These are phyloP conservation scores for Tichodroma muraria DNA, from an alignment of 2,113 vertebrate species.

Conservation along the genomic window DNA sequence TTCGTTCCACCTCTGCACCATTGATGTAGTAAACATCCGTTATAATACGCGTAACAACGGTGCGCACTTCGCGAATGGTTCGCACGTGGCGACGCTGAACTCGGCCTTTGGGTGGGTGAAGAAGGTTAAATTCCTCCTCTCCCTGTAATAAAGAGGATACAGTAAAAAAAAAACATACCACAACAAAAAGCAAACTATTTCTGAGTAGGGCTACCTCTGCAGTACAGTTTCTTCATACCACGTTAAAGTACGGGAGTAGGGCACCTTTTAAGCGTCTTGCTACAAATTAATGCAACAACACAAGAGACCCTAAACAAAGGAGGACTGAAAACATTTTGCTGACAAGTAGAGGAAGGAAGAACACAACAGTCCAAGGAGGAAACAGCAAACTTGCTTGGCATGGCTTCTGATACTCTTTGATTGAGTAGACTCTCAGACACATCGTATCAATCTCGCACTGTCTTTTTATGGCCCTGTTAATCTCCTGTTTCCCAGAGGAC, in stretches of 20 bases:
- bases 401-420: background rate
- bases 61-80: constrained; percentile 92
- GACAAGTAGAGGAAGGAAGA: background rate
- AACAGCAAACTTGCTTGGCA: background rate
- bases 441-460: background rate
- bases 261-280: background rate
- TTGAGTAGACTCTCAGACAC: background rate
- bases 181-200: background rate
- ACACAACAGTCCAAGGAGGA: background rate
- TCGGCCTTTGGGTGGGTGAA: constrained; percentile 67
- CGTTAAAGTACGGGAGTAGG: background rate
- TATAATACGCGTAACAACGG: constrained; percentile 86
- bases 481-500: background rate
- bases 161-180: background rate
- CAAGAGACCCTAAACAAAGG: background rate
- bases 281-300: background rate
- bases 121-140: constrained; percentile 74
- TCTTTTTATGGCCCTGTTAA: background rate
- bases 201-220: background rate
- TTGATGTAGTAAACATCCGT: constrained; percentile 94
- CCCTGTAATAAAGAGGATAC: constrained; percentile 45
- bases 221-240: background rate
- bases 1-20: constrained; percentile 90
- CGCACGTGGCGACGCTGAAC: constrained; percentile 81
- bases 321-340: background rate